Base-by-base conservation (phyloP, 2,113 vertebrate genomes). In the Panthera leo region DNA sequence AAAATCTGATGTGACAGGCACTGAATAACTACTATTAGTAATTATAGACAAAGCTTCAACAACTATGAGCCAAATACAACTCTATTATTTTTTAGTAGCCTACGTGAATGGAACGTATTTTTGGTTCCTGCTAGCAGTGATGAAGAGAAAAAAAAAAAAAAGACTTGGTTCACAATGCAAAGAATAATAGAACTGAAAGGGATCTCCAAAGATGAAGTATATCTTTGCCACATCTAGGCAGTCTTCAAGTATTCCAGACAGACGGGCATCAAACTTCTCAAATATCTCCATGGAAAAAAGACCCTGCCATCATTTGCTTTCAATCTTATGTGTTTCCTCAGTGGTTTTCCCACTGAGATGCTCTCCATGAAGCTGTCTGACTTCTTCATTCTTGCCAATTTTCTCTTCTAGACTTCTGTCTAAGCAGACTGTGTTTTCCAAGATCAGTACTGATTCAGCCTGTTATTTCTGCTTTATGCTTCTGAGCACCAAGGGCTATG, bases 351-450 rank as follows among this genome's bases (percentile, higher is more conserved):
- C 91, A 97, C 97, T 89, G 89, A 97, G 96, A 89, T 67, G 87
- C 79, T 96, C 91, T 97, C 92, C 96, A 97, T 95, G 97, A 97
- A 97, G 89, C 95, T 96, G 93, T 97, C 97, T 97, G 95, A 96
- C 91, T 97, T 94, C 94, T 97, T 97, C 95, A 76, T 71, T 82
- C 95, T 96, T 97, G 97, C 97, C 97, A 98, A 88, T 36, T 78
- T 93, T 97, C 65, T 97, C 96, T 85, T 91, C 94, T 58, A n/a
- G 95, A 98, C 96, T 97, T 97, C 70, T 95, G 96, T 75, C 34
- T 97, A 68, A 97, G 92, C 36, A 98, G 82, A 98, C 96, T 88
- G 15, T 87, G 67, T 97, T 98, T 98, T 98, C 92, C 86, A 96
- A 90, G 91, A 73, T 89, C 95, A 86, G 55, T 91, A 93, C 75